Conservation (phyloP, 92 coral and sea anemone genomes). For the Palythoa heliodiscus region DNA sequence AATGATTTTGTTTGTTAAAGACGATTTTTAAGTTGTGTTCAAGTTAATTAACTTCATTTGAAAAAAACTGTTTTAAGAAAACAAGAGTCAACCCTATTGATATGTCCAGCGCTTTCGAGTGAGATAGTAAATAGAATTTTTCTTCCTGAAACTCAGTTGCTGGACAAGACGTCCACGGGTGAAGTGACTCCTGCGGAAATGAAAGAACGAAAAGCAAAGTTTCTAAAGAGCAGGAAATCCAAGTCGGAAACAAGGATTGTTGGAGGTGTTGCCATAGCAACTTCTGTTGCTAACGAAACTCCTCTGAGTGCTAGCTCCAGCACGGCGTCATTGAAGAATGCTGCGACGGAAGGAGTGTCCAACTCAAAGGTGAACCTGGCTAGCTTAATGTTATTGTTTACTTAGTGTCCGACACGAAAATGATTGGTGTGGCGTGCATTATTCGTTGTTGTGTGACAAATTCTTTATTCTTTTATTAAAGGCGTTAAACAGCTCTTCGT, state of each 20-base stretch:
- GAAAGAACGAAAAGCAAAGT: slow-evolving; percentile 64
- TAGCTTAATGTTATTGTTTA: background rate
- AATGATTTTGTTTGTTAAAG: no score
- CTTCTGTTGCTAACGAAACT: slow-evolving; percentile 51
- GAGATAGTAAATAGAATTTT: background rate
- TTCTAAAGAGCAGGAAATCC: slow-evolving; percentile 72
- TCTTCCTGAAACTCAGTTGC: slow-evolving; percentile 5
- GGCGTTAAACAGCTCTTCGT: slow-evolving; percentile 14
- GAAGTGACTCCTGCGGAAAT: slow-evolving; percentile 58
- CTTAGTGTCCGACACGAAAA: background rate
- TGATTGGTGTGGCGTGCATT: background rate
- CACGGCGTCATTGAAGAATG: slow-evolving; percentile 59
- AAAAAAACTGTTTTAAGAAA: no score
- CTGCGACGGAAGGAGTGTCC: background rate
- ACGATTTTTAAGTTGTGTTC: no score
- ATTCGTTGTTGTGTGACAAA: background rate
- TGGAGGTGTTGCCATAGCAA: slow-evolving; percentile 95
- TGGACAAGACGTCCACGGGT: slow-evolving; percentile 30
- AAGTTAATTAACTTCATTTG: no score
- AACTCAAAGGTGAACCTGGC: slow-evolving; percentile 26
- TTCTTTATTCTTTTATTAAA: background rate
- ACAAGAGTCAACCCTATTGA: no score
- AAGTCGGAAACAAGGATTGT: slow-evolving; percentile 91
- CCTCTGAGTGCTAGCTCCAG: slow-evolving; percentile 81
- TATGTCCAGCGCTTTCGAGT: no score